Percentiles rank a stretch among this genome's conserved stretches.
Evolutionary conservation across 1,140 invertebrate genomes (phyloP).

Genomic region (Sminthurides bifidus): DNA sequence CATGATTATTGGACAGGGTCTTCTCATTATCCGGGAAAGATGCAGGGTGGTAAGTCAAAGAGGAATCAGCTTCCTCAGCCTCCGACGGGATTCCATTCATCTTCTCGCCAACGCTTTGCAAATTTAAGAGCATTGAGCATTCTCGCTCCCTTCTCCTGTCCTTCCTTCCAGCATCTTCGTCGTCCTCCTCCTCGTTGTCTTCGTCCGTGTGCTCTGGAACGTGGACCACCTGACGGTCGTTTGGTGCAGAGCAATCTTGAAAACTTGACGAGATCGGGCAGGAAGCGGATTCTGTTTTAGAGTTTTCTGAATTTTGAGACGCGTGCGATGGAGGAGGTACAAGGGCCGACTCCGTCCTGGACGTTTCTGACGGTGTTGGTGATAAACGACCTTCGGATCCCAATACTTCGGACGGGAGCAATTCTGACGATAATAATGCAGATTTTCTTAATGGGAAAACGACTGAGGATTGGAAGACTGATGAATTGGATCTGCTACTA

Average conservation of each 20-base stretch:
- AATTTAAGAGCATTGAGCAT: too few relatives aligned
- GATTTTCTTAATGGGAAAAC: conserved; percentile 6
- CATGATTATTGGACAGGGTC: too few relatives aligned
- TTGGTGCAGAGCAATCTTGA: too few relatives aligned
- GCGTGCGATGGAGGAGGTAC: conserved; percentile 20
- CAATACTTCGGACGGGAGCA: background rate
- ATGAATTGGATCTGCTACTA: conserved; percentile 15
- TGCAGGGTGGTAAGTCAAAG: too few relatives aligned
- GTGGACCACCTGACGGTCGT: background rate
- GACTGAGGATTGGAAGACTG: conserved; percentile 5
- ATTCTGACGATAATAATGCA: conserved; percentile 2
- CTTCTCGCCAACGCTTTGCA: too few relatives aligned
- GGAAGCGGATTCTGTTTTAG: conserved; percentile 26
- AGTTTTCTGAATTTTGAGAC: conserved; percentile 22
- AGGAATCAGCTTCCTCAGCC: too few relatives aligned
- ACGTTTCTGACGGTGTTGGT: conserved; percentile 22
- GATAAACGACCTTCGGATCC: conserved; percentile 9
- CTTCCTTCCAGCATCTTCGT: conserved; percentile 2
- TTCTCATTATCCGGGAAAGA: too few relatives aligned
- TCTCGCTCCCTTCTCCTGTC: too few relatives aligned
- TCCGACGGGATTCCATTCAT: too few relatives aligned
- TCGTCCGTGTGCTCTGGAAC: background rate
- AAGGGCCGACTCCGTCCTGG: conserved; percentile 23
- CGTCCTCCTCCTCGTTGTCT: conserved; percentile 12
- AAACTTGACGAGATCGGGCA: too few relatives aligned